Evolutionary conservation across 2,797 vertebrate genomes (phyloP).

Genomic region (Coracias cyanogaster): DNA sequence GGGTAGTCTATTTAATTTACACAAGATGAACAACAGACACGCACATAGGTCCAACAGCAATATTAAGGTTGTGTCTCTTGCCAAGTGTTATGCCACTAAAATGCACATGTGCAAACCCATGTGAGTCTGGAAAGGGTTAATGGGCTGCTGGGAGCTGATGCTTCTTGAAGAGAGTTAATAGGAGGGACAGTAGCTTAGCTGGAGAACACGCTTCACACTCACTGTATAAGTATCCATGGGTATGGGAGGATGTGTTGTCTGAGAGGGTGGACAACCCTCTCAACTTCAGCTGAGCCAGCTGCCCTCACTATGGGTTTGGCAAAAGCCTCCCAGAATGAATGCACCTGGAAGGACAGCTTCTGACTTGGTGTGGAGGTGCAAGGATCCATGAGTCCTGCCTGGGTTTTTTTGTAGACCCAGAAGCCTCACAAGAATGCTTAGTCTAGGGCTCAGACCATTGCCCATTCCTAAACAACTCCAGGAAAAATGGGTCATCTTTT

Average conservation of each 20-base stretch:
- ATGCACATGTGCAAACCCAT: not conserved
- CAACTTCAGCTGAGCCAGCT: not conserved
- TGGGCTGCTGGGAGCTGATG: not conserved
- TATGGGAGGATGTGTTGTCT: accelerated
- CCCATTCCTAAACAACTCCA: not conserved
- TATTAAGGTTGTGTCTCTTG: slow-evolving; percentile 27
- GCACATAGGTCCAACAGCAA: slow-evolving; percentile 20
- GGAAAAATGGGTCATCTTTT: not conserved
- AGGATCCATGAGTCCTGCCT: not conserved
- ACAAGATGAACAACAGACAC: slow-evolving; percentile 63
- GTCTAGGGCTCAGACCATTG: not conserved
- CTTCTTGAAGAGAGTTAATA: not conserved
- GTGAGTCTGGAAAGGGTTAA: slow-evolving; percentile 56
- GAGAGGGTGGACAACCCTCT: not conserved
- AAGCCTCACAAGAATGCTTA: not conserved
- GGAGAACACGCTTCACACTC: not conserved
- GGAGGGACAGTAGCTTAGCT: not conserved
- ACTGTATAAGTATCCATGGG: accelerated
- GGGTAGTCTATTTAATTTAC: slow-evolving; percentile 41
- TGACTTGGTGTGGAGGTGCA: not conserved
- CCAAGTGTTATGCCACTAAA: slow-evolving; percentile 51
- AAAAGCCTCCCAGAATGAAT: not conserved
- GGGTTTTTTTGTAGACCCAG: not conserved
- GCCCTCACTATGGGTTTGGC: not conserved
- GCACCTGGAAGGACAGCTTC: not conserved